phyloP scores from a whole-genome alignment of 2,888 invertebrate genomes.

The Clunio marinus region DNA sequence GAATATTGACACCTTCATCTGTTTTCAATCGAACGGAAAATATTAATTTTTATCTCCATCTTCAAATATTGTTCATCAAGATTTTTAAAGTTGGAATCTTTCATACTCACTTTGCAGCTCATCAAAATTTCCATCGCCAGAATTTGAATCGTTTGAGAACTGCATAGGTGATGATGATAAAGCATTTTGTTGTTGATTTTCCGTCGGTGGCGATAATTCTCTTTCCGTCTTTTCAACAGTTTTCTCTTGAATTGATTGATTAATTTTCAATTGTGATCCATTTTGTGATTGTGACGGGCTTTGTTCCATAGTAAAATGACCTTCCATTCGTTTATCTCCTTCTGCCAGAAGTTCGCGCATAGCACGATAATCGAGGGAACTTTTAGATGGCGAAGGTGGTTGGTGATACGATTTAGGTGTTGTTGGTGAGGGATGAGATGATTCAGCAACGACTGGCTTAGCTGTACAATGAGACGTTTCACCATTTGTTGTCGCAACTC shows the following conservation, averaged over 20 bases:
- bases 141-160: slow-evolving; percentile 29
- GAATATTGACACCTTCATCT: slow-evolving; percentile 80
- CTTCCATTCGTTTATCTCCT: not conserved
- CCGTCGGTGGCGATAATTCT: not conserved
- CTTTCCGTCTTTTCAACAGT: slow-evolving; percentile 6
- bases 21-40: slow-evolving; percentile 62
- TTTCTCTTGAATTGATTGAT: not conserved
- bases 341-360: slow-evolving; percentile 29
- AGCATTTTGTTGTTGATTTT: slow-evolving; percentile 2
- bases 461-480: not conserved
- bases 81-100: not conserved
- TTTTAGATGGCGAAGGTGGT: slow-evolving; percentile 13
- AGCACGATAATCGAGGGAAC: slow-evolving; percentile 18
- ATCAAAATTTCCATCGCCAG: slow-evolving; percentile 8
- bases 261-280: not conserved
- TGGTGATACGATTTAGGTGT: not conserved
- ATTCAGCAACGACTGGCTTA: not conserved
- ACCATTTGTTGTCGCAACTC: slow-evolving; percentile 21
- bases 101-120: slow-evolving; percentile 7
- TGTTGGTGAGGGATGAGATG: not conserved
- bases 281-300: not conserved
- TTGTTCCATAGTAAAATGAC: slow-evolving; percentile 3
- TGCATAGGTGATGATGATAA: slow-evolving; percentile 26
- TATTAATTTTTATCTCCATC: not conserved
- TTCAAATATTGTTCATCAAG: not conserved